A percentile compares a stretch with the other conserved stretches of the same genome.
phyloP scores from a whole-genome alignment of 1,140 invertebrate species.

The Drosophila nikananu region DNA sequence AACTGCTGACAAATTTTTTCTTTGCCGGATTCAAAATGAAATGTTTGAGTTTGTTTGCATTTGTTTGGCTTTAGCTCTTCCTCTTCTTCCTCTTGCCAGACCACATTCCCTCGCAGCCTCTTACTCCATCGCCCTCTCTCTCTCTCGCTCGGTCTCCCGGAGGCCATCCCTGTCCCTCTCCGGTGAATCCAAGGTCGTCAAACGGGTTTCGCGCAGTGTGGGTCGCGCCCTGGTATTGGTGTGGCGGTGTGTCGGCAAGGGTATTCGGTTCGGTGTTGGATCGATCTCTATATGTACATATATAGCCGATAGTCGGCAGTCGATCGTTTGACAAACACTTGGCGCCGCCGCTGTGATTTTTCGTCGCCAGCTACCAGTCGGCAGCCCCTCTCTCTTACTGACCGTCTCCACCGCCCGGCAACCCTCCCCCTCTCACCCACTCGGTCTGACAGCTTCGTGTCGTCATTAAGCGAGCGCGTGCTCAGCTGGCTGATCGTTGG shows the following conservation, averaged over 20 bases:
- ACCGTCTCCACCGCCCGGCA: neutral
- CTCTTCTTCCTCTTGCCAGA: slow-evolving; percentile 13
- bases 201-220: slow-evolving; percentile 76
- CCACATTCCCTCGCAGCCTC: slow-evolving; percentile 5
- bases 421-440: slow-evolving; percentile 21
- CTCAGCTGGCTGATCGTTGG: slow-evolving; percentile 44
- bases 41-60: slow-evolving; percentile 64
- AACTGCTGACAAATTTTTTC: slow-evolving; percentile 11
- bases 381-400: slow-evolving; percentile 25
- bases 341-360: slow-evolving; percentile 74
- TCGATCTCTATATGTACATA: slow-evolving; percentile 15
- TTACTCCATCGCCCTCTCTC: neutral
- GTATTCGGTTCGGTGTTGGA: slow-evolving; percentile 29
- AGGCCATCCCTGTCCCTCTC: slow-evolving; percentile 20
- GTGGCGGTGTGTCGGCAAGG: slow-evolving; percentile 16
- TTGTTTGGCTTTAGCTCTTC: slow-evolving; percentile 68
- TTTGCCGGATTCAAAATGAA: slow-evolving; percentile 9
- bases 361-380: slow-evolving; percentile 65
- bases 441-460: slow-evolving; percentile 40
- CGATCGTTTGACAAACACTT: slow-evolving; percentile 84
- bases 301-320: slow-evolving; percentile 31
- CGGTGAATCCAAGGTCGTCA: slow-evolving; percentile 75
- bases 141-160: neutral
- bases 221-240: slow-evolving; percentile 25
- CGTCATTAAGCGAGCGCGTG: slow-evolving; percentile 74